Percentiles rank a stretch among this genome's conserved stretches.
Conservation (phyloP, 2,113 vertebrate genomes). For the Caracal caracal region DNA sequence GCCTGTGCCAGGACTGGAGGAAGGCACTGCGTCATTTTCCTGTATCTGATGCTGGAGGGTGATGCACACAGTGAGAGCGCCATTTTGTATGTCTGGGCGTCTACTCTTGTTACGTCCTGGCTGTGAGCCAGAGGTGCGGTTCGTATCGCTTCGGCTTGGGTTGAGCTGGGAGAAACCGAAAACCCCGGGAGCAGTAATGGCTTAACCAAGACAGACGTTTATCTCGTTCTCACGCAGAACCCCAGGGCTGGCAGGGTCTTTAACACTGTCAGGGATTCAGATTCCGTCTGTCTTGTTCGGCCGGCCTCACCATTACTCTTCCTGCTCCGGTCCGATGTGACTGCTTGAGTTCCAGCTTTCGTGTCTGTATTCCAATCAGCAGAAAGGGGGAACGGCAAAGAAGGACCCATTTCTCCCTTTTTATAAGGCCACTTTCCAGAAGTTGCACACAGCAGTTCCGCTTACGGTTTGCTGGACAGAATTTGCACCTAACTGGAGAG, state of each 20-base stretch:
- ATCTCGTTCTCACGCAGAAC: not conserved
- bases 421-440: not conserved
- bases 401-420: not conserved
- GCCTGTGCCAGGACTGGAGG: not conserved
- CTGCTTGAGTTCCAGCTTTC: not conserved
- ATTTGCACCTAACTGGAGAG: not conserved
- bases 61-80: not conserved
- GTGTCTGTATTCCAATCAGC: not conserved
- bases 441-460: not conserved
- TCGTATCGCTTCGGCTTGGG: not conserved
- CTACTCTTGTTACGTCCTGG: not conserved
- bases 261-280: not conserved
- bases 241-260: not conserved
- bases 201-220: not conserved
- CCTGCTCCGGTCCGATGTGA: not conserved
- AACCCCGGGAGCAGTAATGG: not conserved
- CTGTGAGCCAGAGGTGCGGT: not conserved
- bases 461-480: not conserved
- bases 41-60: not conserved
- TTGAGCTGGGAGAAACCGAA: not conserved
- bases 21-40: not conserved
- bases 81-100: not conserved
- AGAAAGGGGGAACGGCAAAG: not conserved
- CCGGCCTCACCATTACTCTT: not conserved
- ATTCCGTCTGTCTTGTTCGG: not conserved